Evolutionary conservation across 2,113 vertebrate genomes (phyloP), one percentile per base, ranked within the genome.

Genomic region (Toxotes chatareus): DNA sequence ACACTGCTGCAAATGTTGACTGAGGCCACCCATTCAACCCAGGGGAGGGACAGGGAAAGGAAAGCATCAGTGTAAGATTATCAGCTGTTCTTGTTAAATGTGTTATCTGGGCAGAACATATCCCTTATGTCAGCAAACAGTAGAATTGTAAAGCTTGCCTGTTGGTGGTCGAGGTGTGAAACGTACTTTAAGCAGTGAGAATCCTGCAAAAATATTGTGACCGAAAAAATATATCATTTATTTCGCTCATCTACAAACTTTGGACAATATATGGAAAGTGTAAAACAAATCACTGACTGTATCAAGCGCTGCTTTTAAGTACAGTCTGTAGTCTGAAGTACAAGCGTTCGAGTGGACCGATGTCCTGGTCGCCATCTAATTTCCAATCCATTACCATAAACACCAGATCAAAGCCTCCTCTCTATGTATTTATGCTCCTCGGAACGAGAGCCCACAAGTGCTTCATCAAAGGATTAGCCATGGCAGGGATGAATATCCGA

Each of bases 391-490:
- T 90, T 80, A 88, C 68, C 70, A 91, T 69, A 78, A 85, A 93
- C 75, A 82, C 32, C 21, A 44, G 70, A 94, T 94, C 87, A 94
- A 94, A 95, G 91, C 77, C 44, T 67, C 63, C 36, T 27, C 64
- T 72, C 66, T 16, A 68, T 73, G 82, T 63, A 85, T 90, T 90
- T 80, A 72, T 74, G 61, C 79, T 83, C 65, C 66, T 64, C 65
- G 23, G 55, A 74, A 65, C 10, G 34, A 57, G 84, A 47, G 74
- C 76, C 57, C 32, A 83, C 57, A 71, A 93, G 93, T 80, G 88
- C 69, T 36, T 76, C 88, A 94, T 95, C 93, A 96, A 95, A 95
- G 91, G 80, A 73, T 17, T 6, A 23, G 34, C 23, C 32, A 56
- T 12, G 63, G 62, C 79, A 14, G 46, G 49, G 78, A 87, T 86